A percentile compares a stretch with the other conserved stretches of the same genome.
phyloP scores from a whole-genome alignment of 2,888 invertebrate genomes.

The Drosophila rellima region DNA sequence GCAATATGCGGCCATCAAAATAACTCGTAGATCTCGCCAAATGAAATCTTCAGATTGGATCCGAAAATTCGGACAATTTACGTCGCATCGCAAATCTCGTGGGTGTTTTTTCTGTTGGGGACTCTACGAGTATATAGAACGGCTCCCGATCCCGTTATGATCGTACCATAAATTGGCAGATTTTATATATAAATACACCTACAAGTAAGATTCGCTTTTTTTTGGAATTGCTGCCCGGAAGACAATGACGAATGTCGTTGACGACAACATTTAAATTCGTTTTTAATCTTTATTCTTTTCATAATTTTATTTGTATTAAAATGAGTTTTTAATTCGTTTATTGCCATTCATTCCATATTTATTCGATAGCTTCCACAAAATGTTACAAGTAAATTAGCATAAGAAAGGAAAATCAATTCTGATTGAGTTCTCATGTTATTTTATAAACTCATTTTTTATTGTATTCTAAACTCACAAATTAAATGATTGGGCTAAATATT shows the following conservation, averaged over 20 bases:
- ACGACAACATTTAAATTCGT: conserved; percentile 31
- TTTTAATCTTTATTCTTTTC: conserved; percentile 29
- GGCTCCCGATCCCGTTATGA: conserved; percentile 24
- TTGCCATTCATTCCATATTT: conserved; percentile 20
- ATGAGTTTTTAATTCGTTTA: conserved; percentile 54
- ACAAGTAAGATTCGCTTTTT: conserved; percentile 6
- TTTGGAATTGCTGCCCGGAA: conserved; percentile 8
- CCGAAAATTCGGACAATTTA: conserved; percentile 51
- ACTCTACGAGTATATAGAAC: conserved; percentile 8
- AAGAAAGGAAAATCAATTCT: conserved; percentile 1
- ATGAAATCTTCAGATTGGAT: conserved; percentile 40
- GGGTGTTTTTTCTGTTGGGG: conserved; percentile 32
- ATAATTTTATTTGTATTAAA: conserved; percentile 39
- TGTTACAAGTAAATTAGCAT: conserved; percentile 21
- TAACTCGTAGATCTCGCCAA: conserved; percentile 44
- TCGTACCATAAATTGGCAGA: conserved; percentile 17
- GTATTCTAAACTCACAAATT: not conserved
- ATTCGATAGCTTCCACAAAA: conserved; percentile 12
- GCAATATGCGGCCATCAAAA: conserved; percentile 59
- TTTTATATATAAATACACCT: not conserved
- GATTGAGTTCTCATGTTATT: conserved; percentile 4
- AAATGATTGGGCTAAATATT: not conserved
- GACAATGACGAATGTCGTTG: conserved; percentile 65
- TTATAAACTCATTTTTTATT: not conserved
- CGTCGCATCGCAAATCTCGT: conserved; percentile 39